Evolutionary conservation across 2,888 invertebrate genomes (phyloP), one percentile per base, ranked within the genome.

Genomic region (Eugnorisma glareosa): DNA sequence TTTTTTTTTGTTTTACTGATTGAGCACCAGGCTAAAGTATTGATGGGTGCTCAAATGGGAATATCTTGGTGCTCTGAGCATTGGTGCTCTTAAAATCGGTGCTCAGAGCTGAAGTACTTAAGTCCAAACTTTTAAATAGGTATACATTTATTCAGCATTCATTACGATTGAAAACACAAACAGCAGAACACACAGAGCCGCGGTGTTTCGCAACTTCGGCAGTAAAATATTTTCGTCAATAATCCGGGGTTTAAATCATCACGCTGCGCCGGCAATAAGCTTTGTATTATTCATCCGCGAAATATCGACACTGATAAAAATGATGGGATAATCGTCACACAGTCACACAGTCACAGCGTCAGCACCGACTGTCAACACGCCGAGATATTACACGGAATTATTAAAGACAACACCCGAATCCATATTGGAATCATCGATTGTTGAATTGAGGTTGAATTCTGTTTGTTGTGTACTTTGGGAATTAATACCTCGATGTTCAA

Each of bases 241-340:
- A 82, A 85, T 79, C 82, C 72, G 5, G 35, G 66, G 67, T n/a
- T 86, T 87, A 85, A 77, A 72, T 77, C 73, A 57, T 85, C 78
- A 37, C 35, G 57, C 37, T 2, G 35, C 67, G 73, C 40, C 54
- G 57, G 45, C 79, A 83, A 73, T 75, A 81, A 71, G 73, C 67
- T 64, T 35, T 64, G 73, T 85, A 67, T 82, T 67, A 73, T 82
- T 69, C 82, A 80, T 82, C 35, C 37, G 37, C 54, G 37, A 63
- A 78, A 72, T 78, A 86, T 79, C 57, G 67, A 51, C 68, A 67
- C 37, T 67, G 57, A 59, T 74, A 75, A 82, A 81, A 77, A 67
- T 70, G 61, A 71, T n/a, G 67, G n/a, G 70, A 85, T 73, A 71
- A 85, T 85, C 59, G 74, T n/a, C 61, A 37, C 67, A 8, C 31